Percentiles rank a stretch among this genome's conserved stretches.
Conservation (phyloP, 2,888 invertebrate genomes). For the Amphimallon solstitiale region DNA sequence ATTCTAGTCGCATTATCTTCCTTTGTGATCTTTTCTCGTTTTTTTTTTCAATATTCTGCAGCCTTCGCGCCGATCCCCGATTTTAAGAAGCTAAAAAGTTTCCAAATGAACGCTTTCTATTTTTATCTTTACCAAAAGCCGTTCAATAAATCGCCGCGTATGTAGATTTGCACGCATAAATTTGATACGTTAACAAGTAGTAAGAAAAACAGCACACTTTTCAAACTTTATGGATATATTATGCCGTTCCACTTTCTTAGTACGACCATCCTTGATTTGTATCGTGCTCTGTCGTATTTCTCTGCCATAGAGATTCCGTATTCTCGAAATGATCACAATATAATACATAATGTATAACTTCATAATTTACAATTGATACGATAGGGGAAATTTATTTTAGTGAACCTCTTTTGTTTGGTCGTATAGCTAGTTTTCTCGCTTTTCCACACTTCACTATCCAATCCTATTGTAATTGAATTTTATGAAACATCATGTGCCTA, state of each 20-base stretch:
- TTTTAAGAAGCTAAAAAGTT: neutral
- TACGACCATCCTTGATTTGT: neutral
- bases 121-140: conserved; percentile 1
- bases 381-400: too few species aligned
- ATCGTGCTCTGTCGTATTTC: neutral
- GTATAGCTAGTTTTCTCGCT: too few species aligned
- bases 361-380: neutral
- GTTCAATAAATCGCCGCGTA: neutral
- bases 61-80: too few species aligned
- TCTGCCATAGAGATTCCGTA: neutral
- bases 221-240: neutral
- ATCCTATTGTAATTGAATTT: too few species aligned
- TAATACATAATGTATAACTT: neutral
- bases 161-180: neutral
- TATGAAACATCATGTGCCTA: too few species aligned
- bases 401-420: too few species aligned
- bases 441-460: too few species aligned
- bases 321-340: neutral
- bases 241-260: neutral
- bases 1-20: too few species aligned
- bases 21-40: too few species aligned
- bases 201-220: neutral
- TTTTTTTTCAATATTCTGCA: too few species aligned
- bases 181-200: neutral
- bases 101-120: neutral